Evolutionary conservation across 2,113 vertebrate species (phyloP).

Genomic region (Sinocyclocheilus maitianheensis): DNA sequence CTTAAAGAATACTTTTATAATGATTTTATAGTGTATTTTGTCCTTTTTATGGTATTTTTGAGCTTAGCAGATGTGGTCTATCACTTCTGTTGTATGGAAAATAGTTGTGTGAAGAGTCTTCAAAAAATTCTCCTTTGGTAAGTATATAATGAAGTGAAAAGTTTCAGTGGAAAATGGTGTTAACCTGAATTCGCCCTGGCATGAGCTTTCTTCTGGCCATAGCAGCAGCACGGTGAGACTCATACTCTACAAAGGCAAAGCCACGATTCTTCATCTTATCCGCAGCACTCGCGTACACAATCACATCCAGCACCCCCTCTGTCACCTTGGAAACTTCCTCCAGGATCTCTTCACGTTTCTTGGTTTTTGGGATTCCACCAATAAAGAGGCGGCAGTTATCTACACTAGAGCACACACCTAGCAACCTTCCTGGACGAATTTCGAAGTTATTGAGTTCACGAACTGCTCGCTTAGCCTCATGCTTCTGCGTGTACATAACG

Average conservation of each 20-base stretch:
- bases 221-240: slow-evolving; percentile 94
- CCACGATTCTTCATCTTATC: slow-evolving; percentile 99
- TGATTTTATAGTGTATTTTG: background rate
- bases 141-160: background rate
- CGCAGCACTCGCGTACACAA: slow-evolving; percentile 95
- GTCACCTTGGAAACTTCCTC: slow-evolving; percentile 98
- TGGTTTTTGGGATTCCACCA: slow-evolving; percentile 97
- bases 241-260: slow-evolving; percentile 97
- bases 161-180: background rate
- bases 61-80: background rate
- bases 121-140: background rate
- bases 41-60: background rate
- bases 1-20: background rate
- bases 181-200: slow-evolving; percentile 86
- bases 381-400: slow-evolving; percentile 99
- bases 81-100: background rate
- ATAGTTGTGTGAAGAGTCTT: background rate
- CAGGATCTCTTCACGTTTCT: slow-evolving; percentile 98
- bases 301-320: slow-evolving; percentile 94
- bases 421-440: slow-evolving; percentile 90
- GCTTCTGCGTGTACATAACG: slow-evolving; percentile 95
- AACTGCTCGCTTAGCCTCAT: slow-evolving; percentile 92
- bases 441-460: slow-evolving; percentile 98
- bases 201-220: slow-evolving; percentile 98
- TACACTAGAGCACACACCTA: slow-evolving; percentile 95